Evolutionary conservation across 2,113 vertebrate species (phyloP).

Genomic region (Antechinus flavipes): DNA sequence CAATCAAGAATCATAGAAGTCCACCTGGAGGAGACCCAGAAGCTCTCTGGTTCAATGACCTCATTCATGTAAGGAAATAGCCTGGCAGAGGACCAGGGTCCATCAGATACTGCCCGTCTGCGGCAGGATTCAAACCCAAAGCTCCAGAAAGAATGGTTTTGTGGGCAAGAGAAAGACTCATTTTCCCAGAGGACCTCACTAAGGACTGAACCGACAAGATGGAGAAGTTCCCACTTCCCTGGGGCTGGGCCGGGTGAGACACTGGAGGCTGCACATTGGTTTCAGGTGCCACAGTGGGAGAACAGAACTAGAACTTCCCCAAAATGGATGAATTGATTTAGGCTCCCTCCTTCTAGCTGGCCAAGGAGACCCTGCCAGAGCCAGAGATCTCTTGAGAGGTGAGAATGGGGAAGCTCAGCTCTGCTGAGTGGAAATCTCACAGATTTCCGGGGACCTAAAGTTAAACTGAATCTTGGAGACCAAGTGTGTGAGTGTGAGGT

Average conservation of each 20-base stretch:
- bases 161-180: not conserved
- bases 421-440: not conserved
- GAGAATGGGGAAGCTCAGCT: not conserved
- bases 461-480: not conserved
- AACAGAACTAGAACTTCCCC: not conserved
- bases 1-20: not conserved
- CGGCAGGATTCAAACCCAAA: not conserved
- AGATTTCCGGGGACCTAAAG: not conserved
- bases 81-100: not conserved
- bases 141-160: not conserved
- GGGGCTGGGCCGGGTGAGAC: not conserved
- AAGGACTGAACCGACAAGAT: too few relatives aligned
- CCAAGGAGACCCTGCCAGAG: not conserved
- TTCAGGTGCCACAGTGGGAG: not conserved
- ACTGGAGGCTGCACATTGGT: not conserved
- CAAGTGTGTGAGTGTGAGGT: not conserved
- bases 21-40: too few relatives aligned
- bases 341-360: not conserved
- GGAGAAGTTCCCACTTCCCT: not conserved
- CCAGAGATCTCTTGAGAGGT: slow-evolving; percentile 3
- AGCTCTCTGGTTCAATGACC: too few relatives aligned
- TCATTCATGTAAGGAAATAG: too few relatives aligned
- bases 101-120: not conserved
- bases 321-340: not conserved
- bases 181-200: not conserved